Base-by-base conservation (phyloP, 1,140 invertebrate species). In the Harlomillsia oculata region DNA sequence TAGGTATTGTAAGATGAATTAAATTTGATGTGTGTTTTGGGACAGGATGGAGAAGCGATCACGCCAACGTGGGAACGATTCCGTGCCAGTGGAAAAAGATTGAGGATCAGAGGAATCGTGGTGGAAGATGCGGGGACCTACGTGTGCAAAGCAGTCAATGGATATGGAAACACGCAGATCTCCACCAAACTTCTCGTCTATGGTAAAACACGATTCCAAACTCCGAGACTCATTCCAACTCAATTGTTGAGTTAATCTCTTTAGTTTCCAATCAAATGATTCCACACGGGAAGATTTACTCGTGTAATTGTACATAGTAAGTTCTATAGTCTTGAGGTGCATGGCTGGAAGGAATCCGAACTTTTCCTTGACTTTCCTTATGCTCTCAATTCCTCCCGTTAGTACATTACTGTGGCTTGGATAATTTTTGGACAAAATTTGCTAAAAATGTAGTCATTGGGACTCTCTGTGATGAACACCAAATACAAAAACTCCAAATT, bases 21-120 rank as follows among this genome's bases (percentile, higher is more conserved):
- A n/a, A n/a, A n/a, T n/a, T n/a, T n/a, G n/a, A n/a, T n/a, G n/a
- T n/a, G n/a, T n/a, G n/a, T n/a, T n/a, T n/a, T n/a, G n/a, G n/a
- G n/a, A n/a, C 70, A 74, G 65, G 70, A 74, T 59, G 68, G 68
- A 21, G 66, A 70, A 48, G 23, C 52, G 5, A 62, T 67, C 32
- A 65, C 57, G 4, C 11, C 49, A 14, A 56, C 53, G 5, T 67
- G 65, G 65, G 53, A 62, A 13, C 57, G 66, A 13, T 64, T 61
- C 43, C 53, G 57, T 36, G 45, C 50, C n/a, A 58, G 6, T 29
- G 30, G 46, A 14, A 58, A 62, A 21, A 60, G 58, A 46, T 62
- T 74, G 14, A 64, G 69, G 32, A 74, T 75, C 41, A 57, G 52
- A 45, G 36, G 68, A 11, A 43, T 59, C 13, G 16, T 45, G 5